phyloP scores from a whole-genome alignment of 2,113 vertebrate species.

The Canis aureus region DNA sequence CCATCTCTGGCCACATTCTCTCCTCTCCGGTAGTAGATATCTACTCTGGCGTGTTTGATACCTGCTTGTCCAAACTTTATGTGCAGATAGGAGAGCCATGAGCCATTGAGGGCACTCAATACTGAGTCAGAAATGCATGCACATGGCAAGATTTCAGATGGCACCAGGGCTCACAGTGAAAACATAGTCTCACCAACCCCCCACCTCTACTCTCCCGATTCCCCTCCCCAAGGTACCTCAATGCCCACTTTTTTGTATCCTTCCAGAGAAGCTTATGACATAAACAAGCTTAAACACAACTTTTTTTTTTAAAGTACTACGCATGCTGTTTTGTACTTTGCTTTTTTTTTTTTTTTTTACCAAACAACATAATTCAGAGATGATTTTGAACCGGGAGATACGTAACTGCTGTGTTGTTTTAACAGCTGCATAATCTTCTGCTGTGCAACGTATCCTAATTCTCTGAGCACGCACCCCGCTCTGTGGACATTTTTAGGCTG shows the following conservation, averaged over 20 bases:
- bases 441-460: not conserved
- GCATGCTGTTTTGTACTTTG: not conserved
- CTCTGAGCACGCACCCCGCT: not conserved
- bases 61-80: not conserved
- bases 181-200: not conserved
- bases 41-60: too few species aligned
- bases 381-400: not conserved
- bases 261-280: not conserved
- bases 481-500: not conserved
- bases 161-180: not conserved
- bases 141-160: not conserved
- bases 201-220: not conserved
- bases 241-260: not conserved
- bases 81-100: not conserved
- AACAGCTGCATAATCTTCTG: conserved; percentile 37
- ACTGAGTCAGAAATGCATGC: not conserved
- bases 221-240: not conserved
- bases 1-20: not conserved
- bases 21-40: too few species aligned
- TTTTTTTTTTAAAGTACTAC: not conserved
- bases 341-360: not conserved
- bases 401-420: not conserved
- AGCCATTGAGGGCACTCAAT: not conserved
- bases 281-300: not conserved
- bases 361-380: conserved; percentile 38